Evolutionary conservation across 2,113 vertebrate species (phyloP), one percentile per base, ranked within the genome.

Genomic region (Salvelinus alpinus): DNA sequence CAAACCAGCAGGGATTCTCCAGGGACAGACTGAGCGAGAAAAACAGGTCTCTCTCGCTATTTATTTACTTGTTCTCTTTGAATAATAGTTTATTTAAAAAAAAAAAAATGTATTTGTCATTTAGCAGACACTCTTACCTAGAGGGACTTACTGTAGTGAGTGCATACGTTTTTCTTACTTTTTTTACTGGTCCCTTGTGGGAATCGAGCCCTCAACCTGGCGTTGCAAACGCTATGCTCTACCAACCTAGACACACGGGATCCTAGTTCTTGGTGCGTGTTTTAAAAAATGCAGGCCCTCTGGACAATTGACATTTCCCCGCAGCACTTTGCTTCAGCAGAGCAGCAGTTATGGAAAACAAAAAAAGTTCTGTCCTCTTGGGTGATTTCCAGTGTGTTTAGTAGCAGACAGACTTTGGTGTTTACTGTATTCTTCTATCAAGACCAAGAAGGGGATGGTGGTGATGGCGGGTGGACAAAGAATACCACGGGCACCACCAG

Each of bases 331-430:
- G 59, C 59, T 16, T 62, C 20, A 62, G 59, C 59, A 62, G n/a
- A 62, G 59, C 59, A 62, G 59, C n/a, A 78, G 78, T 48, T 60
- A 54, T 79, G 83, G 79, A 79, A 85, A 82, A 87, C 82, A 80
- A 79, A 59, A 75, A 74, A 72, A 64, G 78, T 78, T 83, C 74
- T 88, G 79, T 86, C 73, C 64, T 66, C 74, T 85, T 25, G 65
- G 80, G 77, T 84, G 70, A 34, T 88, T 86, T 81, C 75, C 77
- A 74, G 74, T 72, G 75, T 77, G 70, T 62, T 62, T 62, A 22
- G n/a, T 22, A 62, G 20, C n/a, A 62, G 59, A 62, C 59, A 24
- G 59, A 62, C n/a, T n/a, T 62, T 62, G n/a, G 18, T 22, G 18
- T 54, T 22, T n/a, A 6, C 65, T 74, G 47, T 75, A 72, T 75